A percentile compares a stretch with the other conserved stretches of the same genome.
Conservation (phyloP, 2,888 invertebrate genomes). For the Sipunculus nudus region DNA sequence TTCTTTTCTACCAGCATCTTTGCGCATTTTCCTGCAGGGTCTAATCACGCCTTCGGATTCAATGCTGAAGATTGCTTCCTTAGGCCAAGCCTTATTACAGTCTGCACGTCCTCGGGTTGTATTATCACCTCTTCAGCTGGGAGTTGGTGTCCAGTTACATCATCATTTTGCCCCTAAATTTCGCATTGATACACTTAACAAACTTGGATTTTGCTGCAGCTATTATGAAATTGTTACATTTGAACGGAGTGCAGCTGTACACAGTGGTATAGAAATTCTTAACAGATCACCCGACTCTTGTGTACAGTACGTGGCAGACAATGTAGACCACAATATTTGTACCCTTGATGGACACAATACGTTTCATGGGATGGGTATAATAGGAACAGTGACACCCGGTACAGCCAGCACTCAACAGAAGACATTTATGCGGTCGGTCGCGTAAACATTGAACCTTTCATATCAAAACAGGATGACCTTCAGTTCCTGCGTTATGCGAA, state of each 20-base stretch:
- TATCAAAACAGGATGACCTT: no score
- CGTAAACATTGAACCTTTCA: no score
- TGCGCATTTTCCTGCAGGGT: constrained; percentile 21
- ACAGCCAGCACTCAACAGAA: no score
- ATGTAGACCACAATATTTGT: constrained; percentile 25
- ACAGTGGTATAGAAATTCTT: no score
- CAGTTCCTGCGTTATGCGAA: no score
- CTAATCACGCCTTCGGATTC: constrained; percentile 16
- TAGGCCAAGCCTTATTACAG: constrained; percentile 44
- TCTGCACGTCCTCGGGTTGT: constrained; percentile 34
- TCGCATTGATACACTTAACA: constrained; percentile 41
- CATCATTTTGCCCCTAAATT: constrained; percentile 40
- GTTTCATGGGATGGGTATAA: constrained; percentile 20
- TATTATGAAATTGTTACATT: no score
- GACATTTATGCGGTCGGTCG: no score
- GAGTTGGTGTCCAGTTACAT: constrained; percentile 42
- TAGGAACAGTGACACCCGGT: constrained; percentile 5
- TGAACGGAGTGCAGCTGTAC: no score
- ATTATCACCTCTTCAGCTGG: constrained; percentile 41
- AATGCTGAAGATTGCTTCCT: constrained; percentile 27
- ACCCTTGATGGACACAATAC: constrained; percentile 17
- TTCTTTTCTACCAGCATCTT: constrained; percentile 24
- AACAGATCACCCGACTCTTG: no score
- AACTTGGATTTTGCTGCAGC: constrained; percentile 36
- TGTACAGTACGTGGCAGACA: constrained; percentile 22